Base-by-base conservation (phyloP, 2,888 invertebrate species). In the Megaustenia siamemsis region DNA sequence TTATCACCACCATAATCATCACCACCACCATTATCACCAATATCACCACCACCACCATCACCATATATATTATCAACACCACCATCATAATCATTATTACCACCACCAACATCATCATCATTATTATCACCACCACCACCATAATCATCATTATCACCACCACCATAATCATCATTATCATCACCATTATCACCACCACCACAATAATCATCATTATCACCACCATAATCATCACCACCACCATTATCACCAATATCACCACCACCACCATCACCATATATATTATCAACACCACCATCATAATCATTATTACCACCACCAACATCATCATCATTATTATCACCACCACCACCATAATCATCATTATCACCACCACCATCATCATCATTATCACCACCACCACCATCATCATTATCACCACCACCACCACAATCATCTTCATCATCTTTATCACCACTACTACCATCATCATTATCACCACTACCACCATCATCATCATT, bases 401-500 rank as follows among this genome's bases (percentile, higher is more conserved):
- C 56, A 77, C 60, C 38, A 66, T 38, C 66, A 79, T 32, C 43
- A 79, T 66, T 77, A 56, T 45, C 56, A 77, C 77, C 15, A 77
- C 77, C 56, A 77, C 77, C 32, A 77, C 77, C 56, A 77, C 53
- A 56, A 77, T 56, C 56, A 77, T 45, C 43, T 15, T 56, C 18
- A 79, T 66, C 56, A 56, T 45, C 56, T 56, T 56, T 15, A 77
- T 56, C 56, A 77, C 77, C 32, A 77, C 77, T 77, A 77, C 53
- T 77, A 77, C 77, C 56, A 77, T 45, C 43, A 49, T 56, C 18
- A 77, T 45, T 77, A 77, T 45, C 32, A 77, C 77, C 56, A 77
- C 77, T 77, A 56, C 56, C n/a, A 56, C 21, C 24, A 56, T 24
- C 24, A 56, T 24, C 24, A 21, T n/a, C 6, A 18, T 24, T 56